Evolutionary conservation across 2,888 invertebrate species (phyloP), one percentile per base, ranked within the genome.

Genomic region (Caenorhabditis sulstoni): DNA sequence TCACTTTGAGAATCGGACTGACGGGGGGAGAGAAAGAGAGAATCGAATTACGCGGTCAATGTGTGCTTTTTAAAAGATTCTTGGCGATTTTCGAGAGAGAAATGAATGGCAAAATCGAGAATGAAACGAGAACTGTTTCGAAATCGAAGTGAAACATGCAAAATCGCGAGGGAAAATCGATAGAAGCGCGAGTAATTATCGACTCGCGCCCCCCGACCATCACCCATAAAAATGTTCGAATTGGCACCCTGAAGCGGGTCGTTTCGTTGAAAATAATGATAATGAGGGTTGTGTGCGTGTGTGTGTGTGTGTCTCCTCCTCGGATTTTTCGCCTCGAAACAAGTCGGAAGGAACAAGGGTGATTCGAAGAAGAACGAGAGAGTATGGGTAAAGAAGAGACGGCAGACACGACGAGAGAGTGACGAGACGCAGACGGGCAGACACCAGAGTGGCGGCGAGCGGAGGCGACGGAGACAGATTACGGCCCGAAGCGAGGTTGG

Each of bases 321-420:
- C 29, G 29, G 29, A 29, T 29, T 29, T 29, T 29, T 29, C 29
- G 29, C 29, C 29, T 29, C 29, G 29, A 55, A 71, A 71, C 53
- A 64, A 70, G 61, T 70, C 70, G 70, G 70, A 70, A 70, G n/a
- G 70, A 45, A 71, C 62, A 71, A 71, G 71, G 29, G 71, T 71
- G 71, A 71, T 71, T 64, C 29, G 16, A 20, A 55, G 73, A 49
- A 35, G 45, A 53, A 52, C 70, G 59, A 53, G 62, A 58, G 64
- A 49, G 39, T 55, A 47, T 59, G 68, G 62, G 49, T 23, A 71
- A 49, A 52, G 37, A 20, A 18, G 22, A 11, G 45, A 45, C 52
- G 50, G 29, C 29, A 73, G 47, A 55, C 16, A 59, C 47, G 45
- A 49, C 41, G 39, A 18, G 29, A 12, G 1, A 1, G 45, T 12